A percentile compares a stretch with the other conserved stretches of the same genome.
Conservation (phyloP, 2,113 vertebrate species). For the Lipophrys pholis region DNA sequence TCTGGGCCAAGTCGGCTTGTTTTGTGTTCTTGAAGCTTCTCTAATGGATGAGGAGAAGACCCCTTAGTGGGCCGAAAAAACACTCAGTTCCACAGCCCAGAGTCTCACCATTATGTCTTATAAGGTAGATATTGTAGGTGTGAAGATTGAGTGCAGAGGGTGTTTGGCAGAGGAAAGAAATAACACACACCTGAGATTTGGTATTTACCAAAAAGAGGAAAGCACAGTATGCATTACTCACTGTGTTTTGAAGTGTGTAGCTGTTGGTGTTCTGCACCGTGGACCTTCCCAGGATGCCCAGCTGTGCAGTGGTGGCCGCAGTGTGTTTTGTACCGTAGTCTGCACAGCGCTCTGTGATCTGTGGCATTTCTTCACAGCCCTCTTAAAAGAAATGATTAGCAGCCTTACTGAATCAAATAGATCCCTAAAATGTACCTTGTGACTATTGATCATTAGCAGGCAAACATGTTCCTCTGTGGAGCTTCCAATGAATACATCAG, state of each 20-base stretch:
- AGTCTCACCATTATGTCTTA: conserved; percentile 9
- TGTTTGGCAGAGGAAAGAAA: conserved; percentile 15
- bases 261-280: neutral
- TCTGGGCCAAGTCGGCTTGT: conserved; percentile 24
- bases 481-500: conserved; percentile 36
- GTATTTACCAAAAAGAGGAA: conserved; percentile 4
- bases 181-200: neutral
- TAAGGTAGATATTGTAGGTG: neutral
- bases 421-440: conserved; percentile 6
- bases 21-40: conserved; percentile 26
- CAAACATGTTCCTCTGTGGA: conserved; percentile 16
- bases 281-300: conserved; percentile 26
- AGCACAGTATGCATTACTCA: neutral
- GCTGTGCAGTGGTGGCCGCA: conserved; percentile 57
- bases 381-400: conserved; percentile 74
- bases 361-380: conserved; percentile 48
- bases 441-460: conserved; percentile 23
- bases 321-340: conserved; percentile 64
- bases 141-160: conserved; percentile 26
- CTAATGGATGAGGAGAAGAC: conserved; percentile 29
- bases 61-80: conserved; percentile 14
- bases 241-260: neutral
- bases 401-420: conserved; percentile 46
- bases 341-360: conserved; percentile 45
- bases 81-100: conserved; percentile 17